Base-by-base conservation (phyloP, 2,888 invertebrate species). In the Caenorhabditis afra region DNA sequence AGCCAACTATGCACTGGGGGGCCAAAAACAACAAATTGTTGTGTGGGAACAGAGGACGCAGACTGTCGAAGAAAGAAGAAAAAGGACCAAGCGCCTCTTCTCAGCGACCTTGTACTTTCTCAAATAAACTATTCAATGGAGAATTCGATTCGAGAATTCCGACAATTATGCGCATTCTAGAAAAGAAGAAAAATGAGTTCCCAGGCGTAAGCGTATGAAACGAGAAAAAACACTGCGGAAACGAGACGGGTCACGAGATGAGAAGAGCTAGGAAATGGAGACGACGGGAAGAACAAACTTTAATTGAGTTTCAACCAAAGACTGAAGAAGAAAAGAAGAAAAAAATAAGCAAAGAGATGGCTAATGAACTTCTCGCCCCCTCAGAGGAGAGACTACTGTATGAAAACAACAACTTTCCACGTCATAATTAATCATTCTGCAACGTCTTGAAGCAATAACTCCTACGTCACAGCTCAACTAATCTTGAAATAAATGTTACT, bases 241-340 rank as follows among this genome's bases (percentile, higher is more conserved):
- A 22, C 12, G 18, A 37, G 20, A 20, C 14, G 12, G 23, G 37
- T 49, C 57, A 57, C 57, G 22, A 16, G 37, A n/a, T 11, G n/a
- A 20, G 41, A 44, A 10, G 35, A 45, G 35, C 58, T 23, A 44
- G 58, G 45, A 58, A 58, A 58, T 58, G 23, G 41, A 58, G 58
- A 57, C 16, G 53, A n/a, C 18, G 47, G 3, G 53, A 22, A 3
- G 57, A 22, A 57, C n/a, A 70, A 70, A 70, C 61, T 70, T 70
- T 71, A 71, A 71, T 71, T 71, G 62, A 71, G 57, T 71, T 71
- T 64, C 62, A 62, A 71, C 71, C 55, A 71, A 71, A 64, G 71
- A 64, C 47, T 62, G 53, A 8, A 39, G 22, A 55, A 62, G 37
- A 44, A 29, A 29, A 55, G 47, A 16, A 18, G 23, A 18, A 44